phyloP scores from a whole-genome alignment of 2,888 invertebrate species.

The Abscondita cerata region DNA sequence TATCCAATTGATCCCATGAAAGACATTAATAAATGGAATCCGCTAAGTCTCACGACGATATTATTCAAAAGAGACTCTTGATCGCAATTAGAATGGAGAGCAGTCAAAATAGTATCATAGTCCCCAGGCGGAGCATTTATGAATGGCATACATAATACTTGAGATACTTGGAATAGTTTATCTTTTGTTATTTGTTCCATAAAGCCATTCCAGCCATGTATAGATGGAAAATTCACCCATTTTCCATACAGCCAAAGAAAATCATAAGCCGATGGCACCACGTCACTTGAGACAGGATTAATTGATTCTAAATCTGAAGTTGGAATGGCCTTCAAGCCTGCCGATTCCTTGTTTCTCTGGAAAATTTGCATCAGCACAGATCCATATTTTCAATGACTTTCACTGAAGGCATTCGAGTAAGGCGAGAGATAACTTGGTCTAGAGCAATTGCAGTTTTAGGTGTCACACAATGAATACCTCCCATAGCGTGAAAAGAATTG shows the following conservation, averaged over 20 bases:
- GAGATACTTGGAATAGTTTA: not conserved
- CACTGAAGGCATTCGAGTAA: not conserved
- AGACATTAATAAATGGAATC: slow-evolving; percentile 13
- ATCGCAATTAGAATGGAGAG: not conserved
- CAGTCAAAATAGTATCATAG: not conserved
- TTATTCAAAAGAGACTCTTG: not conserved
- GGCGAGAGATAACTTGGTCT: not conserved
- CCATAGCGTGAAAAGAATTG: not conserved
- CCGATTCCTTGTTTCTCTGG: not conserved
- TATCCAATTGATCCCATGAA: not conserved
- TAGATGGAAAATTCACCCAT: not conserved
- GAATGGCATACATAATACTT: not conserved
- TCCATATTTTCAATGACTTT: not conserved
- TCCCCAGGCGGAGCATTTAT: not conserved
- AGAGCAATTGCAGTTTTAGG: not conserved
- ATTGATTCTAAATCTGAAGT: not conserved
- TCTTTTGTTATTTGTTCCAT: not conserved
- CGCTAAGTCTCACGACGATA: not conserved
- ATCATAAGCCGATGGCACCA: not conserved
- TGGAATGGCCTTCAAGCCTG: not conserved
- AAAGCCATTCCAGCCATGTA: slow-evolving; percentile 2
- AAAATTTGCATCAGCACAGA: not conserved
- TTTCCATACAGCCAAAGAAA: not conserved
- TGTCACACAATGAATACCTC: not conserved
- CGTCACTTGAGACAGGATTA: not conserved